phyloP scores from a whole-genome alignment of 2,797 vertebrate species.

The Acomys russatus region DNA sequence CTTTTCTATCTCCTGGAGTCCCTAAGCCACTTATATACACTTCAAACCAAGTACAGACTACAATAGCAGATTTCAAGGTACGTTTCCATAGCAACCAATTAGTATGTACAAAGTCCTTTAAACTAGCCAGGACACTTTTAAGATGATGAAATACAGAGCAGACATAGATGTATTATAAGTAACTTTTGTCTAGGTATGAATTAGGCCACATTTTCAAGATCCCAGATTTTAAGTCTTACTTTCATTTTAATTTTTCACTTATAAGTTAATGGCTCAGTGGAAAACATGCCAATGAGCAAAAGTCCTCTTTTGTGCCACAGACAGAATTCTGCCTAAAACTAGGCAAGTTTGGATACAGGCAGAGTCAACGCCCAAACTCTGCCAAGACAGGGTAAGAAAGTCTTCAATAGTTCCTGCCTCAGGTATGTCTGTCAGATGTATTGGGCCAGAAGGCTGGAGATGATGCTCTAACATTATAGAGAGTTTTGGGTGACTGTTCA shows the following conservation, averaged over 20 bases:
- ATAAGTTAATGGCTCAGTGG: background rate
- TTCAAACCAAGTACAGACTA: constrained; percentile 12
- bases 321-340: too few species aligned
- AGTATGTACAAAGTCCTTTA: constrained; percentile 13
- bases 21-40: background rate
- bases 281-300: too few species aligned
- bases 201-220: background rate
- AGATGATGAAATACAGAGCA: background rate
- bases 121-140: background rate
- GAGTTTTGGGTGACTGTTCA: too few species aligned
- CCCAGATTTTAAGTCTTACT: background rate
- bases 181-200: background rate
- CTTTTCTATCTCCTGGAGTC: background rate
- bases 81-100: constrained; percentile 57
- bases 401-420: too few species aligned
- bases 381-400: too few species aligned
- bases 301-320: too few species aligned
- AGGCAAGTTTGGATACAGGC: too few species aligned
- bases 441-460: too few species aligned
- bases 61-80: background rate
- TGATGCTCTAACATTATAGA: too few species aligned
- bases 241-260: background rate
- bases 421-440: too few species aligned
- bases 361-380: too few species aligned
- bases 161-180: background rate